A percentile compares a stretch with the other conserved stretches of the same genome.
Conservation (phyloP, 2,888 invertebrate genomes). For the Elegia similella region DNA sequence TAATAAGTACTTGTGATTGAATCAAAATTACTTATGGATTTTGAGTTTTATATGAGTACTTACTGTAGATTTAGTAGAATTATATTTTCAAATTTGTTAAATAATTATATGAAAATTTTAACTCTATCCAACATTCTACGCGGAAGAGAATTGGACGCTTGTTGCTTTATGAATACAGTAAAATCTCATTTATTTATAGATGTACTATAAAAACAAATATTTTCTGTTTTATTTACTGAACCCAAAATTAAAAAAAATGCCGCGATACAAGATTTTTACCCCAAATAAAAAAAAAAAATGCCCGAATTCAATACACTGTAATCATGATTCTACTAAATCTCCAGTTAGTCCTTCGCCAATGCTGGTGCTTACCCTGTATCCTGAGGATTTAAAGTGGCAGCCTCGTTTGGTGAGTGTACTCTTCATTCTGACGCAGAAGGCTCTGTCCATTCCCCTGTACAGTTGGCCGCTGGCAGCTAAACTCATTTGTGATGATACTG, state of each 20-base stretch:
- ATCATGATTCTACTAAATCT: slow-evolving; percentile 6
- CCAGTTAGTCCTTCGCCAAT: slow-evolving; percentile 6
- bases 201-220: too few species aligned
- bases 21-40: not conserved
- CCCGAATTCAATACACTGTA: too few species aligned
- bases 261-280: too few species aligned
- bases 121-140: too few species aligned
- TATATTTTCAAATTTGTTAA: too few species aligned
- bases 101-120: too few species aligned
- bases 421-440: slow-evolving; percentile 98
- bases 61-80: slow-evolving; percentile 4
- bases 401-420: slow-evolving; percentile 98
- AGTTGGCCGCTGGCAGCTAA: slow-evolving; percentile 85
- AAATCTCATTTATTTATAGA: too few species aligned
- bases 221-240: too few species aligned
- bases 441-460: slow-evolving; percentile 93
- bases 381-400: slow-evolving; percentile 97
- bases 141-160: too few species aligned
- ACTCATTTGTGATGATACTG: slow-evolving; percentile 93
- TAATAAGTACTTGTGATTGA: not conserved
- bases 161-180: too few species aligned
- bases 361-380: slow-evolving; percentile 91
- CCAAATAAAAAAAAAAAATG: too few species aligned
- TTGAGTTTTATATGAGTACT: not conserved
- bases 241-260: too few species aligned